These are phyloP conservation scores for Xestia rhomboidea DNA, from an alignment of 2,888 invertebrate species.

Conservation along the genomic window DNA sequence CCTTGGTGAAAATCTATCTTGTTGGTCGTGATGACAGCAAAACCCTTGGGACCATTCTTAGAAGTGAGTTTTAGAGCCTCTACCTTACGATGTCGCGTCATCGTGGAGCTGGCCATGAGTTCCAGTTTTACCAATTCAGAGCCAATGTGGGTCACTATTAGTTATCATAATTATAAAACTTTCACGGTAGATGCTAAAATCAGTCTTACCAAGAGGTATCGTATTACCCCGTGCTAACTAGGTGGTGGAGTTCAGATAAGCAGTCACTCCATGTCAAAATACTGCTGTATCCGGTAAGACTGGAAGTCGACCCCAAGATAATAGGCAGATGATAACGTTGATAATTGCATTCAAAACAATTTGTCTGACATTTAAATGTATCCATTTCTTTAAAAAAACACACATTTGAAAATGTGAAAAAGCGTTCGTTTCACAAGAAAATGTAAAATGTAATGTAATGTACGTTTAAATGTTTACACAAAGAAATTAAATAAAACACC, in stretches of 20 bases:
- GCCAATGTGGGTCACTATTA: neutral
- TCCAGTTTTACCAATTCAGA: neutral
- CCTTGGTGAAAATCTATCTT: neutral
- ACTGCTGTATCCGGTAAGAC: neutral
- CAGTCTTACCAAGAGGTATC: neutral
- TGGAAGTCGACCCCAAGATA: neutral
- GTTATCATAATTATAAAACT: neutral
- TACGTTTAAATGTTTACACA: conserved; percentile 10
- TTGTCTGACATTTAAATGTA: neutral
- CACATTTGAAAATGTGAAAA: neutral
- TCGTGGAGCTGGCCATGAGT: neutral
- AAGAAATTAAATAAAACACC: conserved; percentile 18
- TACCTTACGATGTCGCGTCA: neutral
- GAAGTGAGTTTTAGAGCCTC: neutral
- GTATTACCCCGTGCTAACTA: neutral
- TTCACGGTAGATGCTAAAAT: neutral
- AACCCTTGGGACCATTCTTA: neutral
- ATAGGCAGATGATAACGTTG: neutral
- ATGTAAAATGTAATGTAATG: no score
- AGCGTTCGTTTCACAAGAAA: neutral
- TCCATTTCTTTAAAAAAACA: neutral
- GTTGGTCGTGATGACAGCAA: neutral
- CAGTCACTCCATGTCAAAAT: neutral
- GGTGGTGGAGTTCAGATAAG: neutral
- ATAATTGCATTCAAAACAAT: neutral